Percentiles rank a stretch among this genome's conserved stretches.
These are phyloP conservation scores for Etheostoma cragini DNA, from an alignment of 2,113 vertebrate genomes.

Conservation along the genomic window DNA sequence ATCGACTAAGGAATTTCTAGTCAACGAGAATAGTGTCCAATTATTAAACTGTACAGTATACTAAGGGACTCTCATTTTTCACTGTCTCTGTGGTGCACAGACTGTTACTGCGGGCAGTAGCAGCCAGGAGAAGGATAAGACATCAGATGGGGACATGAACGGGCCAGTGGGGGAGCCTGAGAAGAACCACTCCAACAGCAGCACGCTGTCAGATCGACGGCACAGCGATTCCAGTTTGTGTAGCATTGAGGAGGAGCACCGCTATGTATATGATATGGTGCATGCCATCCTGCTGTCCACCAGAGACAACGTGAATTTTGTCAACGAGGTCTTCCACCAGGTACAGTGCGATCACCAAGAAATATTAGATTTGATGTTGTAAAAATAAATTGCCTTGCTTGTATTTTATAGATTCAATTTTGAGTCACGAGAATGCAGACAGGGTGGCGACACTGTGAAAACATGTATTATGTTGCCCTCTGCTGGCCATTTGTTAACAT, in stretches of 20 bases:
- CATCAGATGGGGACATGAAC: constrained; percentile 81
- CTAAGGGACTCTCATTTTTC: neutral
- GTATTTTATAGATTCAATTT: neutral
- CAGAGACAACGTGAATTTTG: constrained; percentile 95
- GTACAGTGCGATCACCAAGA: constrained; percentile 68
- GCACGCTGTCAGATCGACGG: constrained; percentile 90
- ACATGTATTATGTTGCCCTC: constrained; percentile 70
- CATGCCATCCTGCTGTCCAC: constrained; percentile 94
- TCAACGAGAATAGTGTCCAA: neutral
- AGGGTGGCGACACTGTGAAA: neutral
- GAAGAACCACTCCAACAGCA: constrained; percentile 91
- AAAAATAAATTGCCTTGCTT: neutral
- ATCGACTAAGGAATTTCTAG: neutral
- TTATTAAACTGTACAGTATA: constrained; percentile 6
- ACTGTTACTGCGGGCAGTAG: constrained; percentile 86
- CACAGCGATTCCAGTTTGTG: constrained; percentile 93
- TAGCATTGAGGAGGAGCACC: constrained; percentile 95
- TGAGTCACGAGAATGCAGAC: neutral
- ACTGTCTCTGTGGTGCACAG: constrained; percentile 61
- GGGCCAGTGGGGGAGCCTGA: constrained; percentile 85
- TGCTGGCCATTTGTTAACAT: constrained; percentile 55
- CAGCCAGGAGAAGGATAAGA: constrained; percentile 87
- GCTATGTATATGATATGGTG: constrained; percentile 92
- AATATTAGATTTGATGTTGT: neutral
- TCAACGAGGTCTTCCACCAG: constrained; percentile 98